Evolutionary conservation across 2,797 vertebrate genomes (phyloP).

Genomic region (Nannoperca obscura): DNA sequence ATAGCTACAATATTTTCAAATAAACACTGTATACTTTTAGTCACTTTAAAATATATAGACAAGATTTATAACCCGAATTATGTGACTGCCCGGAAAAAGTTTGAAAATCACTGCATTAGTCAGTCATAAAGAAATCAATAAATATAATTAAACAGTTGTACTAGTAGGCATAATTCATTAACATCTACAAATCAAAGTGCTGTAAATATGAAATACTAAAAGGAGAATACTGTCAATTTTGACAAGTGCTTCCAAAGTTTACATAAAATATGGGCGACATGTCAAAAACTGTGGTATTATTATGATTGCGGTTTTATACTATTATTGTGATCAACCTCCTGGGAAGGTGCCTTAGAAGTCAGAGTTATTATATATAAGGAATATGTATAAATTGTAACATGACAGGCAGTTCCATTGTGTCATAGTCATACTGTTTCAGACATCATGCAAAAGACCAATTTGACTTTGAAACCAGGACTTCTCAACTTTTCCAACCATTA

Average conservation of each 20-base stretch:
- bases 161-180: constrained; percentile 1
- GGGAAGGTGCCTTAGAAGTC: background rate
- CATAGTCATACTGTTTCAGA: constrained; percentile 7
- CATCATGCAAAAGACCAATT: constrained; percentile 20
- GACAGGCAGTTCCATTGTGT: constrained; percentile 5
- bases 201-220: constrained; percentile 39
- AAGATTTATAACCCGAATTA: constrained; percentile 5
- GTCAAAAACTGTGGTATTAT: constrained; percentile 26
- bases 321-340: constrained; percentile 8
- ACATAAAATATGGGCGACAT: constrained; percentile 20
- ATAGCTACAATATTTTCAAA: constrained; percentile 26
- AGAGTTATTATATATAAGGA: constrained; percentile 1
- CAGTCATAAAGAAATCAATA: constrained; percentile 22
- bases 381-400: constrained; percentile 10
- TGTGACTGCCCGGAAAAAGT: constrained; percentile 13
- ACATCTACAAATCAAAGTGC: constrained; percentile 54
- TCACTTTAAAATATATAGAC: background rate
- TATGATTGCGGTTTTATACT: constrained; percentile 11
- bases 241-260: constrained; percentile 9
- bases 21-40: background rate
- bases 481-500: background rate
- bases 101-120: constrained; percentile 55
- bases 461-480: constrained; percentile 6
- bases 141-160: constrained; percentile 41
- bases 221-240: constrained; percentile 19